Evolutionary conservation across 2,888 invertebrate genomes (phyloP).

Genomic region (Cistogaster globosa): DNA sequence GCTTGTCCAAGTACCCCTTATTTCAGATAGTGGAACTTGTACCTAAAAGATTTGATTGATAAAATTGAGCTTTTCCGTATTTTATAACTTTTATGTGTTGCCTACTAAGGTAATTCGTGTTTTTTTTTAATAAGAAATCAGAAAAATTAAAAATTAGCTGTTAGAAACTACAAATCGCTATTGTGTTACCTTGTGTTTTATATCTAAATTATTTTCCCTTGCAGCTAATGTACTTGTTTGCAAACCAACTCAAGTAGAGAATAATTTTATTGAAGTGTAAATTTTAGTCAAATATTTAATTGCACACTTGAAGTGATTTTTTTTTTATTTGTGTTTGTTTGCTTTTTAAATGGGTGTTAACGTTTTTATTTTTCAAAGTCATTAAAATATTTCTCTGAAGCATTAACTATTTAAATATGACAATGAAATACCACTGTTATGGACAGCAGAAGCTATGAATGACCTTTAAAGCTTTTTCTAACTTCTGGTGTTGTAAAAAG

Average conservation of each 20-base stretch:
- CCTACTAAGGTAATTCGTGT: too few species aligned
- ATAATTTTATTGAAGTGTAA: slow-evolving; percentile 54
- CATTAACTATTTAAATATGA: slow-evolving; percentile 33
- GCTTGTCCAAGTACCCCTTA: too few species aligned
- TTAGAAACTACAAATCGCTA: too few species aligned
- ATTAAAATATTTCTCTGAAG: slow-evolving; percentile 29
- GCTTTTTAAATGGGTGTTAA: slow-evolving; percentile 44
- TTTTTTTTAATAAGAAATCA: too few species aligned
- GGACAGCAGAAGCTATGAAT: neutral
- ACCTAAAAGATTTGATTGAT: too few species aligned
- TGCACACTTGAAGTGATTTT: slow-evolving; percentile 49
- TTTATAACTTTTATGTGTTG: too few species aligned
- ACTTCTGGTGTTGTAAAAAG: neutral
- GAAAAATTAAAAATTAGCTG: neutral
- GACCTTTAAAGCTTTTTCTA: slow-evolving; percentile 26
- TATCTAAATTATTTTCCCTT: too few species aligned
- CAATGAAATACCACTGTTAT: slow-evolving; percentile 30
- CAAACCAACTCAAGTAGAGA: slow-evolving; percentile 19
- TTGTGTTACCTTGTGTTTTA: too few species aligned
- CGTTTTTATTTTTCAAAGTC: slow-evolving; percentile 25
- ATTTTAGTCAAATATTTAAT: slow-evolving; percentile 50
- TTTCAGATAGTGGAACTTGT: too few species aligned
- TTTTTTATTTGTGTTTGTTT: slow-evolving; percentile 5
- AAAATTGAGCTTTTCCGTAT: too few species aligned
- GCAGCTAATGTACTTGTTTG: neutral